Evolutionary conservation across 2,113 vertebrate genomes (phyloP).

Genomic region (Tragelaphus buxtoni): DNA sequence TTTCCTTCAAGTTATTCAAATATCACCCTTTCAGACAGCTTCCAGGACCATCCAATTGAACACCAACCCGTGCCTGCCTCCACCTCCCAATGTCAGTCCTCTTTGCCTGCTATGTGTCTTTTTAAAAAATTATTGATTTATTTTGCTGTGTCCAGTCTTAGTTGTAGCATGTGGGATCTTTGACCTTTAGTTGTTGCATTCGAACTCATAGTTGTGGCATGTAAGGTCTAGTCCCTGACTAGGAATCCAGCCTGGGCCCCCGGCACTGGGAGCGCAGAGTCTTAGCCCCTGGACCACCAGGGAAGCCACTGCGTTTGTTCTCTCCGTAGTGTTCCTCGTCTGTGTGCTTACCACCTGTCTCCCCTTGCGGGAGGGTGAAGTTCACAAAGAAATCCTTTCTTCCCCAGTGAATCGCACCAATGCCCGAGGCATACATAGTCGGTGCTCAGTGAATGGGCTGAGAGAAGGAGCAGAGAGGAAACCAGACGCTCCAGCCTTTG

Average conservation of each 20-base stretch:
- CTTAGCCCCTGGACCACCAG: background rate
- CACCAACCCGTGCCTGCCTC: fast-evolving
- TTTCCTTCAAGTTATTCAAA: background rate
- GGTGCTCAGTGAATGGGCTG: background rate
- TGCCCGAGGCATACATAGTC: fast-evolving
- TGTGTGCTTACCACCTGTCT: background rate
- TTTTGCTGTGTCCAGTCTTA: background rate
- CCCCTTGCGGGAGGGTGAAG: background rate
- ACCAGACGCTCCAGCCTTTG: fast-evolving
- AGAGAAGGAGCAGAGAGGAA: background rate
- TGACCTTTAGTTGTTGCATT: background rate
- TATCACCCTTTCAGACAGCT: background rate
- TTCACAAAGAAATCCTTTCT: background rate
- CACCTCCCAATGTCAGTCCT: fast-evolving
- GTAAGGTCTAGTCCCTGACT: background rate
- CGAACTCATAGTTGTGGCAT: background rate
- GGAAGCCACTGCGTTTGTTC: background rate
- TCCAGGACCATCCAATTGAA: background rate
- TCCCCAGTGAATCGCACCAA: background rate
- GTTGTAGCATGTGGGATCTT: background rate
- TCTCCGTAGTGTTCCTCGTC: background rate
- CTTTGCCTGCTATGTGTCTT: background rate
- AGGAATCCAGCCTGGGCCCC: background rate
- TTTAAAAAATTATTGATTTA: background rate
- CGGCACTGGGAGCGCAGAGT: background rate